A percentile compares a stretch with the other conserved stretches of the same genome.
These are phyloP conservation scores for Micromys minutus DNA, from an alignment of 2,113 vertebrate species.

Conservation along the genomic window DNA sequence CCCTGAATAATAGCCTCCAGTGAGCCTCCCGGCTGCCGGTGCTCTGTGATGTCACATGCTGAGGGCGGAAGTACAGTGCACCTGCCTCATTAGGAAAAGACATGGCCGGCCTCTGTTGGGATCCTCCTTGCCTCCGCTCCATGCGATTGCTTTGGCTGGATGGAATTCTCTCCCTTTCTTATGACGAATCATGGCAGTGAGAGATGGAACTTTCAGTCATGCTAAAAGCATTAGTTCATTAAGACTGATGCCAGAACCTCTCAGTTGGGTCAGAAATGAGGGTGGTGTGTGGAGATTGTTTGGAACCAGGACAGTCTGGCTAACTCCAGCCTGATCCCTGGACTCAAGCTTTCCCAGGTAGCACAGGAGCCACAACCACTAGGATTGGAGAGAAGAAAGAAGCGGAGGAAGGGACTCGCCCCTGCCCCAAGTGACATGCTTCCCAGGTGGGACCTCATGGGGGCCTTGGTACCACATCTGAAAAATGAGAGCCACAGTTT, in stretches of 20 bases:
- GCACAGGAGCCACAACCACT: background rate
- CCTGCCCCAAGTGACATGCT: accelerated
- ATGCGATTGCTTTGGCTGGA: background rate
- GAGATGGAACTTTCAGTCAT: background rate
- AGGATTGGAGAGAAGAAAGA: background rate
- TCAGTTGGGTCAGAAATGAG: background rate
- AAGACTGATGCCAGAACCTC: background rate
- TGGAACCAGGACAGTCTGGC: too few relatives aligned
- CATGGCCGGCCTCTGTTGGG: background rate
- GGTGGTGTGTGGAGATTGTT: background rate
- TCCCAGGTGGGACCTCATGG: background rate
- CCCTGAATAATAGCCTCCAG: accelerated
- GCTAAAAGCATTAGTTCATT: background rate
- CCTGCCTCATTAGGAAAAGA: background rate
- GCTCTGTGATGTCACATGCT: accelerated
- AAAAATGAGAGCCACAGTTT: background rate
- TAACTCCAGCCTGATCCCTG: background rate
- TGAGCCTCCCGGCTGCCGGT: accelerated
- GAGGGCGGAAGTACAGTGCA: accelerated
- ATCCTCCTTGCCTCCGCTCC: background rate
- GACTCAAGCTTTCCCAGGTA: background rate
- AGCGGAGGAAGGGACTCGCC: background rate
- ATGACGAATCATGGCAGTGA: background rate
- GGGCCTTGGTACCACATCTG: background rate
- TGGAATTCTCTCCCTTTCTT: background rate